A percentile compares a stretch with the other conserved stretches of the same genome.
These are phyloP conservation scores for Macropus fuliginosus DNA, from an alignment of 2,797 vertebrate genomes.

Conservation along the genomic window DNA sequence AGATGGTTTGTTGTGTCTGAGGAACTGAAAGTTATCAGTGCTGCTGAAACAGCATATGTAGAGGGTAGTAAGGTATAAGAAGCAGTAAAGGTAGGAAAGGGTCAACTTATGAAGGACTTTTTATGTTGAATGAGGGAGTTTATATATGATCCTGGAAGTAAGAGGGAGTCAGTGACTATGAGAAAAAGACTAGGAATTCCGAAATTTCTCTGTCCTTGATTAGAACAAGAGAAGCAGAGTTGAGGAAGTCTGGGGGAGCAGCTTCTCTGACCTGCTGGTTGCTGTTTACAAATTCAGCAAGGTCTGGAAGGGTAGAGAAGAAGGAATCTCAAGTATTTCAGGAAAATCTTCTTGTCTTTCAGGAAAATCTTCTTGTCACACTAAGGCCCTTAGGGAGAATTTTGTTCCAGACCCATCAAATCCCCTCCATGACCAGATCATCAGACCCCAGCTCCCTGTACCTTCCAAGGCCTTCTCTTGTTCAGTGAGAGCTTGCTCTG, in stretches of 20 bases:
- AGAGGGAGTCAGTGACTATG: background rate
- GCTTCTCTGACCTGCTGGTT: background rate
- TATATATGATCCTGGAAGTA: background rate
- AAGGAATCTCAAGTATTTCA: background rate
- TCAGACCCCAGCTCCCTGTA: background rate
- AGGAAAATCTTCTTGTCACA: background rate
- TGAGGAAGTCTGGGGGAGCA: background rate
- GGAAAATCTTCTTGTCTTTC: too few species aligned
- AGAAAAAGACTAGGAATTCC: background rate
- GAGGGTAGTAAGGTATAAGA: background rate
- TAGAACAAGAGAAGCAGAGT: background rate
- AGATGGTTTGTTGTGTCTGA: background rate
- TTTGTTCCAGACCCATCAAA: background rate
- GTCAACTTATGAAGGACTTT: too few species aligned
- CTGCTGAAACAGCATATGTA: background rate
- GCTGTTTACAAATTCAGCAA: background rate
- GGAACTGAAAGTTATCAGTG: background rate
- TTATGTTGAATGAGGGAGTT: background rate
- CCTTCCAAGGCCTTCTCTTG: conserved; percentile 55
- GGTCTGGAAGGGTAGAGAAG: background rate
- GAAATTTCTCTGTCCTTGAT: background rate
- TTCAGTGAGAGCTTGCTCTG: conserved; percentile 61
- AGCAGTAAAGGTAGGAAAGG: background rate
- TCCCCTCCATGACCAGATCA: background rate
- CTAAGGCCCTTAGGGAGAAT: too few species aligned